Evolutionary conservation across 1,140 invertebrate genomes (phyloP), one percentile per base, ranked within the genome.

Genomic region (Holotrichia oblita): DNA sequence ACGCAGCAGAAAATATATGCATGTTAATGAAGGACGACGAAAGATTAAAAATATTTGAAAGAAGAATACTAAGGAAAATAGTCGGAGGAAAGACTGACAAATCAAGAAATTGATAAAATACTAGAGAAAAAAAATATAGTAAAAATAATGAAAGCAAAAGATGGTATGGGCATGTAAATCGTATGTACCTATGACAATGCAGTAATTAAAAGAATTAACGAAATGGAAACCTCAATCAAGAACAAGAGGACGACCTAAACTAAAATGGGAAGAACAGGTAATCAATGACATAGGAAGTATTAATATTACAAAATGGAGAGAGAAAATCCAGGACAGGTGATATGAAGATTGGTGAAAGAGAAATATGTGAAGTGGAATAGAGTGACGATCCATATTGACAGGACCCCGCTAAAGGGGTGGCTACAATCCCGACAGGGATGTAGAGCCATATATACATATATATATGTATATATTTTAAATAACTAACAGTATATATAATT

Each of bases 181-280:
- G 44, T 48, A 48, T 48, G 44, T n/a, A n/a, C n/a, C n/a, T 48
- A 6, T 48, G 44, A 48, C n/a, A 48, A 17, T 17, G 10, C 44
- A 48, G n/a, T 48, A 48, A 6, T 48, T n/a, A n/a, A n/a, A 48
- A 17, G 7, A 48, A 48, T 2, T 48, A 6, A 48, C 44, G 44
- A 48, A 48, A 48, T 48, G 7, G 44, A 48, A 14, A 17, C 44
- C 7, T 1, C 44, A 48, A 17, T 14, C 44, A 3, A 48, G 44
- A 48, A 48, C 44, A 48, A 48, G 44, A 48, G 44, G 44, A 48
- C n/a, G 44, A 48, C 44, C 44, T 8, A 48, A 48, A 48, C 44
- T 48, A 17, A 48, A 6, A 48, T 48, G 44, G 44, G 44, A 48
- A 48, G 44, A 48, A 48, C 7, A 48, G 2, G 44, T 48, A 48